A percentile compares a stretch with the other conserved stretches of the same genome.
Conservation (phyloP, 2,113 vertebrate genomes). For the Australoheros scitulus region DNA sequence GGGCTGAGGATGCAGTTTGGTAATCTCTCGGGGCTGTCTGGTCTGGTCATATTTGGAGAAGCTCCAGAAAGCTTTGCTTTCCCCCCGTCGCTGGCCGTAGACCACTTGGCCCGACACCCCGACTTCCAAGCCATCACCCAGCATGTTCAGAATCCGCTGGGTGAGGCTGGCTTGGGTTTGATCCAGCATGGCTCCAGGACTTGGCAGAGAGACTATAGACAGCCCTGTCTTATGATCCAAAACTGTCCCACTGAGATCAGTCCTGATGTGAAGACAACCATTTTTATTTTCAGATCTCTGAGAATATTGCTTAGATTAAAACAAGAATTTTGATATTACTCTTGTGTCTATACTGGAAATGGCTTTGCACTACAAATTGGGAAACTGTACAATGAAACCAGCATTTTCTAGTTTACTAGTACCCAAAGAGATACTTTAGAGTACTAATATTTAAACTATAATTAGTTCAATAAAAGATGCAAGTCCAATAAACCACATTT, state of each 20-base stretch:
- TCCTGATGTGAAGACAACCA: slow-evolving; percentile 50
- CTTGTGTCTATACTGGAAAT: no score
- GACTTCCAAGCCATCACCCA: slow-evolving; percentile 81
- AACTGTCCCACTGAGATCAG: slow-evolving; percentile 10
- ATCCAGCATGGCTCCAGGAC: slow-evolving; percentile 72
- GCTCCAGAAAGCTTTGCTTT: slow-evolving; percentile 77
- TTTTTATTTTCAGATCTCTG: neutral
- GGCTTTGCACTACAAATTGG: no score
- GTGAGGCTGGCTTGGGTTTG: slow-evolving; percentile 68
- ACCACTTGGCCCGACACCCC: slow-evolving; percentile 59
- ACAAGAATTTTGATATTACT: neutral
- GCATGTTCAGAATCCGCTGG: slow-evolving; percentile 72
- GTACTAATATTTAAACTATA: neutral
- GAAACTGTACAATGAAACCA: no score
- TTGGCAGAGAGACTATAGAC: slow-evolving; percentile 77
- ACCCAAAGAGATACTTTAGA: no score
- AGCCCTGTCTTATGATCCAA: slow-evolving; percentile 39
- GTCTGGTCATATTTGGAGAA: slow-evolving; percentile 67
- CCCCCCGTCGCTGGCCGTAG: slow-evolving; percentile 54
- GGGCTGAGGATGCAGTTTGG: slow-evolving; percentile 56
- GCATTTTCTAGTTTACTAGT: no score
- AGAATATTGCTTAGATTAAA: neutral
- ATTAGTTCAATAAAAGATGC: neutral
- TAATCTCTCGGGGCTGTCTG: slow-evolving; percentile 67
- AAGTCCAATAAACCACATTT: neutral